phyloP scores from a whole-genome alignment of 2,113 vertebrate species.

The Isurus oxyrinchus region DNA sequence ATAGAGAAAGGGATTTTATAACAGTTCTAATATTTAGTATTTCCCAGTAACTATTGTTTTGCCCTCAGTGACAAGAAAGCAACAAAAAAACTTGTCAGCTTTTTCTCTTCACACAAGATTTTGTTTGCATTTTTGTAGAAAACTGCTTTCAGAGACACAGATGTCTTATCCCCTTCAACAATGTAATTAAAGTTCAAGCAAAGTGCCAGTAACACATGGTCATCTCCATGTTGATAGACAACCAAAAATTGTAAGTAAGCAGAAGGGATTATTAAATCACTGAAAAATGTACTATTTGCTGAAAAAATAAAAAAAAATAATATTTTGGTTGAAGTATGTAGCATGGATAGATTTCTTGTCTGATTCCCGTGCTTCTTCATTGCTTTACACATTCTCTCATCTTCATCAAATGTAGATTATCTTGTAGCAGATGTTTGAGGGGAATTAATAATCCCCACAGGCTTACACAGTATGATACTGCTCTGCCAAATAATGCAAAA shows the following conservation, averaged over 20 bases:
- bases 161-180: conserved; percentile 11
- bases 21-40: conserved; percentile 6
- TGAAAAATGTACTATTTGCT: conserved; percentile 34
- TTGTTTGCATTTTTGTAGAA: conserved; percentile 35
- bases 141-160: conserved; percentile 13
- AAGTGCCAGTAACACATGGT: neutral
- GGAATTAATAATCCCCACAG: neutral
- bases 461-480: neutral
- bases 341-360: neutral
- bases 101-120: neutral
- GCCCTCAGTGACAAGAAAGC: conserved; percentile 18
- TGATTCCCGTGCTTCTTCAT: neutral
- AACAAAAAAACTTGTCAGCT: conserved; percentile 2
- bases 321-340: conserved; percentile 21
- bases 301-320: neutral
- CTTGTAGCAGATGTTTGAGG: neutral
- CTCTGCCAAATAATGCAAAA: neutral
- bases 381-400: neutral
- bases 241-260: conserved; percentile 31
- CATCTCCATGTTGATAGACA: neutral
- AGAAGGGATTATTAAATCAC: neutral
- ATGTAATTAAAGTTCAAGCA: neutral
- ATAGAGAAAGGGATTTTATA: conserved; percentile 28
- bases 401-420: neutral
- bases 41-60: conserved; percentile 16